phyloP scores from a whole-genome alignment of 2,797 vertebrate species.

The Trachurus trachurus region DNA sequence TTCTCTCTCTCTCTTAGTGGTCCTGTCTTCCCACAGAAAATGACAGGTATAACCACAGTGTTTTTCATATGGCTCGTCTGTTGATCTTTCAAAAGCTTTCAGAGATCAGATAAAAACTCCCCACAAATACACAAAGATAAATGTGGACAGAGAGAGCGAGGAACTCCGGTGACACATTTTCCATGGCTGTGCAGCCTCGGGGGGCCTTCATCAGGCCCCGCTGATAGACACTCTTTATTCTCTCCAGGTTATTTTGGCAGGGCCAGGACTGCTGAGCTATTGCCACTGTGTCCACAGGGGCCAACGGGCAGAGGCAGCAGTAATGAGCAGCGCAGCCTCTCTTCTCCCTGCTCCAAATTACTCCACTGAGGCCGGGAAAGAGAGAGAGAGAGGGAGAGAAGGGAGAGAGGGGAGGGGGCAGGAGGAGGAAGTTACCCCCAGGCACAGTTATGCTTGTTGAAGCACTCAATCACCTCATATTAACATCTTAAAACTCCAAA shows the following conservation, averaged over 20 bases:
- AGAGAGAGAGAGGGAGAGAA: no score
- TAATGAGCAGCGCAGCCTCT: constrained; percentile 76
- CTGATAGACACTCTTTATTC: constrained; percentile 28
- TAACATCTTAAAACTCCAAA: constrained; percentile 76
- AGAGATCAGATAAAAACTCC: constrained; percentile 11
- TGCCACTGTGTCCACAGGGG: constrained; percentile 43
- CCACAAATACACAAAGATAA: constrained; percentile 37
- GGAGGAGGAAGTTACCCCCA: constrained; percentile 62
- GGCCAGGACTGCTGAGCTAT: constrained; percentile 38
- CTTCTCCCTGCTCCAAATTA: constrained; percentile 70
- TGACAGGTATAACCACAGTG: background rate
- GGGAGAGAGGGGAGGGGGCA: background rate
- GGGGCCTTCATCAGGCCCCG: background rate
- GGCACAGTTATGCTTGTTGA: constrained; percentile 79
- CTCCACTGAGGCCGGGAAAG: constrained; percentile 48
- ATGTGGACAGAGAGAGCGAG: background rate
- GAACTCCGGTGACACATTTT: constrained; percentile 9
- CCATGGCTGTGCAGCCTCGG: background rate
- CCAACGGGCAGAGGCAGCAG: constrained; percentile 51
- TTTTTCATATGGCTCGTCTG: background rate
- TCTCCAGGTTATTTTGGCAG: constrained; percentile 22
- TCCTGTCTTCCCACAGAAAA: background rate
- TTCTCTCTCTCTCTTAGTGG: background rate
- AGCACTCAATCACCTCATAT: constrained; percentile 78
- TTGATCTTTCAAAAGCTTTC: background rate